These are phyloP conservation scores for Saturnia pavonia DNA, from an alignment of 2,888 invertebrate genomes.

Conservation along the genomic window DNA sequence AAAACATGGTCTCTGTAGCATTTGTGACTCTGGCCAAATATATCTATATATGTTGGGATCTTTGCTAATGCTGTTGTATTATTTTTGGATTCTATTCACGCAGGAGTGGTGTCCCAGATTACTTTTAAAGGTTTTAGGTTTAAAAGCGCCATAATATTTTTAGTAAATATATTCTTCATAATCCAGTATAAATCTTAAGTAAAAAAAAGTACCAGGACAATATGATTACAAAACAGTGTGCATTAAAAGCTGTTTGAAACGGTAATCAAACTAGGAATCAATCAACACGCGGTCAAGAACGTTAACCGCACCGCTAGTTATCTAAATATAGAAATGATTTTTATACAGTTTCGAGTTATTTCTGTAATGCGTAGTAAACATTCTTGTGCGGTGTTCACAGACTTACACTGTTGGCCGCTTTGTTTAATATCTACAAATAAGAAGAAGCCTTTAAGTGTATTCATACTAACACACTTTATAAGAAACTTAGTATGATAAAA, in stretches of 20 bases:
- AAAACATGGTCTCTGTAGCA: too few species aligned
- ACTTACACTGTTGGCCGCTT: not conserved
- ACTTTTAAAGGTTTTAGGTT: too few species aligned
- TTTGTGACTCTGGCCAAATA: too few species aligned
- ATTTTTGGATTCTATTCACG: too few species aligned
- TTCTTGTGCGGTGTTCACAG: not conserved
- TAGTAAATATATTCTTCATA: too few species aligned
- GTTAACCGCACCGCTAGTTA: slow-evolving; percentile 10
- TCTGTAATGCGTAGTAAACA: slow-evolving; percentile 9
- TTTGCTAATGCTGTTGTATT: too few species aligned
- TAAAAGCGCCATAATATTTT: too few species aligned
- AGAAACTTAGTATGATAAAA: too few species aligned
- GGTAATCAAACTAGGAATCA: slow-evolving; percentile 7
- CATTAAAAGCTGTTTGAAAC: not conserved
- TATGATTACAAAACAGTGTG: not conserved
- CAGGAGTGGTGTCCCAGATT: too few species aligned
- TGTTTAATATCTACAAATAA: not conserved
- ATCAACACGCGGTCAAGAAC: not conserved
- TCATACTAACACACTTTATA: too few species aligned
- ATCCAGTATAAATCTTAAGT: not conserved
- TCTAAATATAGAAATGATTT: slow-evolving; percentile 14
- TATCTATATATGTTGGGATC: too few species aligned
- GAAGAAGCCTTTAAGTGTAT: not conserved
- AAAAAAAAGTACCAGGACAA: not conserved
- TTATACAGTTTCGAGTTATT: slow-evolving; percentile 15